Evolutionary conservation across 2,113 vertebrate genomes (phyloP).

Genomic region (Nipponia nippon): DNA sequence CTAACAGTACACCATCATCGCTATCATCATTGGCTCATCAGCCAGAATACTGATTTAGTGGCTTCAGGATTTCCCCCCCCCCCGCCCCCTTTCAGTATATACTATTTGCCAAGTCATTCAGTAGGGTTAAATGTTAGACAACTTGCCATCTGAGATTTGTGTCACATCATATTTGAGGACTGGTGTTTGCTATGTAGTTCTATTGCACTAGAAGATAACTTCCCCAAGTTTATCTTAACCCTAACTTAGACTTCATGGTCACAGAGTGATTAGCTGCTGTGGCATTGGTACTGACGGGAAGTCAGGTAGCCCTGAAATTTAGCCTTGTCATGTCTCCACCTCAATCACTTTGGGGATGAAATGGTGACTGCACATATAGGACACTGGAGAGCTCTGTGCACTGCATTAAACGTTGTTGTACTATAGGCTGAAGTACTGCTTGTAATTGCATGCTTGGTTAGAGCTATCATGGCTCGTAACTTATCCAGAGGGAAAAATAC

Average conservation of each 20-base stretch:
- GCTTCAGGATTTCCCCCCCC: background rate
- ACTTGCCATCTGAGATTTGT: background rate
- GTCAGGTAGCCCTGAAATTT: background rate
- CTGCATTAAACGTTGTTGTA: background rate
- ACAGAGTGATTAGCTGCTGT: background rate
- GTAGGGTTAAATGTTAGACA: slow-evolving; percentile 30
- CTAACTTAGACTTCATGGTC: background rate
- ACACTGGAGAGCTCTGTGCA: background rate
- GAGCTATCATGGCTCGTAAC: background rate
- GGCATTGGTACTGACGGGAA: background rate
- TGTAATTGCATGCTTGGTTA: background rate
- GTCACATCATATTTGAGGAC: slow-evolving; percentile 2
- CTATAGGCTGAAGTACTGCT: no score
- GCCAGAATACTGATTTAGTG: background rate
- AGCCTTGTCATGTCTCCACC: background rate
- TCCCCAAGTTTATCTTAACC: slow-evolving; percentile 58
- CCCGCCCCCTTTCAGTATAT: background rate
- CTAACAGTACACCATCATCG: rapidly evolving
- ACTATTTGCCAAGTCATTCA: background rate
- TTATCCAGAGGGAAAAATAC: background rate
- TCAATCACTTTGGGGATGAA: background rate
- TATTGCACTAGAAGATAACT: slow-evolving; percentile 43
- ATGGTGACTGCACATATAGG: background rate
- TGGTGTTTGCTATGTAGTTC: slow-evolving; percentile 16
- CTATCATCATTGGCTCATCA: background rate